Conservation (phyloP, 2,888 invertebrate species). For the Copidosoma aretas region DNA sequence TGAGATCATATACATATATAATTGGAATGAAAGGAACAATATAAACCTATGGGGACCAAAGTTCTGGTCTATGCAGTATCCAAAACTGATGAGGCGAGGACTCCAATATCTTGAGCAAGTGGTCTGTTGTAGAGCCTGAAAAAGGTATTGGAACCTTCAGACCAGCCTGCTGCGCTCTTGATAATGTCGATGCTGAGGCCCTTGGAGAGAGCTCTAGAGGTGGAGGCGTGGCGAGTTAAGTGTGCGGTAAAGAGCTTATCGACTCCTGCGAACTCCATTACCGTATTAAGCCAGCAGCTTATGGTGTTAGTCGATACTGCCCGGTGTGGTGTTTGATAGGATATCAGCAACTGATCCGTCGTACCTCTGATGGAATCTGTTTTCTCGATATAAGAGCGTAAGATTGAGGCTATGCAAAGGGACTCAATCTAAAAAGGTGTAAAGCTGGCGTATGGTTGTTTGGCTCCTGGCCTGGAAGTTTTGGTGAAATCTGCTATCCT, state of each 20-base stretch:
- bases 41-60: too few relatives aligned
- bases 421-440: background rate
- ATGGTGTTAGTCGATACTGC: background rate
- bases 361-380: background rate
- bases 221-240: slow-evolving; percentile 7
- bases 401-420: background rate
- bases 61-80: too few relatives aligned
- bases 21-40: too few relatives aligned
- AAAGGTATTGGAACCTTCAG: background rate
- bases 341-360: background rate
- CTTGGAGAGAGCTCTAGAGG: background rate
- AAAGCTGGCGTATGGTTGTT: background rate
- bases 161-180: background rate
- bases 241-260: slow-evolving; percentile 6
- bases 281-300: slow-evolving; percentile 4
- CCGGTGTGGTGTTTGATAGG: background rate
- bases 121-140: background rate
- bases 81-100: too few relatives aligned
- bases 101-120: background rate
- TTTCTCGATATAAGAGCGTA: background rate
- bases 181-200: background rate
- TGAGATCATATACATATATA: too few relatives aligned
- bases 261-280: background rate
- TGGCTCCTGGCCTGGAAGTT: background rate
- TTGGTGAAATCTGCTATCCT: background rate